Evolutionary conservation across 1,140 invertebrate genomes (phyloP).

Genomic region (Rhizoglyphus robini): DNA sequence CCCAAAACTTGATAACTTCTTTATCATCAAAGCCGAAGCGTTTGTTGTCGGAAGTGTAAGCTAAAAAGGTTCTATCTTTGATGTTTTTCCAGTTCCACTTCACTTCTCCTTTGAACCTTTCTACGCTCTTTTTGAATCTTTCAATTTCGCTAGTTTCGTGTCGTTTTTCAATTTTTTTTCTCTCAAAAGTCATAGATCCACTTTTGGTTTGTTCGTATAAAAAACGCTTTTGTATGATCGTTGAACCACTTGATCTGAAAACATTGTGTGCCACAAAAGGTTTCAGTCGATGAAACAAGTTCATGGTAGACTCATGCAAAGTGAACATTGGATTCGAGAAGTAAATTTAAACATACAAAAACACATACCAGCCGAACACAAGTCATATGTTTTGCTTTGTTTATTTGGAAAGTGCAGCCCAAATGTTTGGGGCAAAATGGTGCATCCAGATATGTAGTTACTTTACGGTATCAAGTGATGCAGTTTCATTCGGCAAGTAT

Average conservation of each 20-base stretch:
- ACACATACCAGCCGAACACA: no score
- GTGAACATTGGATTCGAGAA: no score
- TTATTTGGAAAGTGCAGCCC: no score
- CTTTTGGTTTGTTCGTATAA: constrained; percentile 13
- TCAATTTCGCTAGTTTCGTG: neutral
- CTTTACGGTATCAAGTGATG: no score
- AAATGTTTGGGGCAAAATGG: no score
- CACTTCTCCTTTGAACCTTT: neutral
- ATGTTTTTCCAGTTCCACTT: neutral
- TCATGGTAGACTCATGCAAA: no score
- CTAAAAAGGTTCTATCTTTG: neutral
- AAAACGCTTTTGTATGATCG: neutral
- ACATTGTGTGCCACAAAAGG: neutral
- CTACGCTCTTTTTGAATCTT: neutral
- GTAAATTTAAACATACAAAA: no score
- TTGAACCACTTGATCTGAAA: neutral
- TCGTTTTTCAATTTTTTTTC: neutral
- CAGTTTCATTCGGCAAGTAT: no score
- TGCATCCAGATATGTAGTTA: no score
- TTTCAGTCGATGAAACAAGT: no score
- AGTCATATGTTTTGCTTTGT: no score
- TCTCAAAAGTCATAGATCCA: neutral
- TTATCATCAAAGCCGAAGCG: neutral
- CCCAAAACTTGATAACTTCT: constrained; percentile 15
- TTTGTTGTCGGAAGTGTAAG: neutral